A percentile compares a stretch with the other conserved stretches of the same genome.
These are phyloP conservation scores for Andricus quercusramuli DNA, from an alignment of 2,888 invertebrate genomes.

Conservation along the genomic window DNA sequence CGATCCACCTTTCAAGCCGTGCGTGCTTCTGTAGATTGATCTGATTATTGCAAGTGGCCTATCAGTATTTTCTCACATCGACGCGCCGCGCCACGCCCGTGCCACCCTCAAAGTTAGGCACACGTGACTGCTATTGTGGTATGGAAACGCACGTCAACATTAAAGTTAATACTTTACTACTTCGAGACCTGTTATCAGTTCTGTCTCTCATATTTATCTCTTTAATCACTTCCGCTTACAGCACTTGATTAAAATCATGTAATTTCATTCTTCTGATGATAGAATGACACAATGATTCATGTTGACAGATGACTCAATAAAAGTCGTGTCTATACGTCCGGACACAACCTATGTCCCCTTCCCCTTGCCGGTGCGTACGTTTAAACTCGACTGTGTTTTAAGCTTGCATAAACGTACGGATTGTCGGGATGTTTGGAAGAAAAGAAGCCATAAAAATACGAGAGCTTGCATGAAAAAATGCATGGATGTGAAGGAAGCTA, in stretches of 20 bases:
- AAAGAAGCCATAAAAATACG: too few species aligned
- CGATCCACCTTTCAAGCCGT: neutral
- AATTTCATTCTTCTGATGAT: too few species aligned
- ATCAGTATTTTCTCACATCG: neutral
- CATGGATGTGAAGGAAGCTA: too few species aligned
- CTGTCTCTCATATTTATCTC: neutral
- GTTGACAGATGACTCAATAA: too few species aligned
- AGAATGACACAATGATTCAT: too few species aligned
- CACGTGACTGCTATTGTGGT: neutral
- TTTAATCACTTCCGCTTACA: neutral
- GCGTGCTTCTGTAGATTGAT: conserved; percentile 7
- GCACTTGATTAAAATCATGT: neutral
- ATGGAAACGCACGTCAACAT: neutral
- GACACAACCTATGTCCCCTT: too few species aligned
- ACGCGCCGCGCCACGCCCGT: neutral
- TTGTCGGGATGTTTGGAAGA: too few species aligned
- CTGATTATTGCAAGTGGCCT: conserved; percentile 11
- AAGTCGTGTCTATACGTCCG: too few species aligned
- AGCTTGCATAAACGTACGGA: too few species aligned
- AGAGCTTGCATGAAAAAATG: too few species aligned
- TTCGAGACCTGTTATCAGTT: neutral
- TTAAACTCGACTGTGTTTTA: too few species aligned
- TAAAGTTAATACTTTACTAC: neutral
- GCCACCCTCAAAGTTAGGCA: neutral
- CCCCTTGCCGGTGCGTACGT: too few species aligned